phyloP scores from a whole-genome alignment of 1,140 invertebrate genomes.

The Apocrypta bakeri region DNA sequence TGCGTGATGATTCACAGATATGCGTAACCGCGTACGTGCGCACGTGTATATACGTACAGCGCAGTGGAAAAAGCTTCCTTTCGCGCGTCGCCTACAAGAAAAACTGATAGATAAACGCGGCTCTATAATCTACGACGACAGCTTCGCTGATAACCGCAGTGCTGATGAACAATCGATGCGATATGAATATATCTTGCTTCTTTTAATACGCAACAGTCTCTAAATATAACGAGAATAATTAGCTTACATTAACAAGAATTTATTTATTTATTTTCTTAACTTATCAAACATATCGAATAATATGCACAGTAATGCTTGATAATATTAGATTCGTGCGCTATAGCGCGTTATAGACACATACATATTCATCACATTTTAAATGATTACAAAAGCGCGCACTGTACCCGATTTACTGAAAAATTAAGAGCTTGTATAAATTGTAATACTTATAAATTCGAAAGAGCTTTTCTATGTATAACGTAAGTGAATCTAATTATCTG shows the following conservation, averaged over 20 bases:
- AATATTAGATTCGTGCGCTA: neutral
- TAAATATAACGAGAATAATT: no score
- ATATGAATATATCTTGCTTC: neutral
- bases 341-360: neutral
- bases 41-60: neutral
- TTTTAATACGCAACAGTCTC: neutral
- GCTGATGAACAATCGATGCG: constrained; percentile 28
- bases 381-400: neutral
- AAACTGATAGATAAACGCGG: neutral
- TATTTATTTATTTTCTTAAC: neutral
- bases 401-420: neutral
- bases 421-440: no score
- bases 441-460: no score
- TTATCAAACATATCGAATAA: neutral
- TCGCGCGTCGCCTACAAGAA: constrained; percentile 31
- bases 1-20: constrained; percentile 61
- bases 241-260: no score
- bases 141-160: neutral
- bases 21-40: constrained; percentile 38
- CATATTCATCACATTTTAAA: neutral
- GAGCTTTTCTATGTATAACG: no score
- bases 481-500: no score
- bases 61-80: neutral
- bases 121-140: constrained; percentile 16
- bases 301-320: neutral